A percentile compares a stretch with the other conserved stretches of the same genome.
Evolutionary conservation across 2,113 vertebrate species (phyloP).

Genomic region (Scolopax mira): DNA sequence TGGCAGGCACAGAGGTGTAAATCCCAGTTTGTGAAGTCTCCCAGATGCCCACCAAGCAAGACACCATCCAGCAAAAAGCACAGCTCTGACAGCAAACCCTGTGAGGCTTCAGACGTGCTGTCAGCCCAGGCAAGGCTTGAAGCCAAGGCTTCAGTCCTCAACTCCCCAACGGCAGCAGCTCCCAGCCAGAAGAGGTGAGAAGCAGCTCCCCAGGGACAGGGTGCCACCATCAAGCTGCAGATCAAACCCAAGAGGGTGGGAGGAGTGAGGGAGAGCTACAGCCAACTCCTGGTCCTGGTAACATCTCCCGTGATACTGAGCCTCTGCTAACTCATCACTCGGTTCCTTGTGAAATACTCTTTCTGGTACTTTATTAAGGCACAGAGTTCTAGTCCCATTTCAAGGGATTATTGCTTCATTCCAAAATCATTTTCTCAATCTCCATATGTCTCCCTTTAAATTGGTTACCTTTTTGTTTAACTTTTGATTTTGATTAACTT

Average conservation of each 20-base stretch:
- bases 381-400: neutral
- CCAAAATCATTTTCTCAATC: neutral
- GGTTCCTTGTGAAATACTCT: neutral
- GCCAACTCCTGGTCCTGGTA: neutral
- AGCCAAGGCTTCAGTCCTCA: neutral
- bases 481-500: neutral
- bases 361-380: neutral
- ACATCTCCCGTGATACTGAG: rapidly evolving
- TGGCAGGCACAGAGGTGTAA: neutral
- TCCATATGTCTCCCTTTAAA: neutral
- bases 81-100: neutral
- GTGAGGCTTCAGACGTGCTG: rapidly evolving
- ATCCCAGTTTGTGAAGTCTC: neutral
- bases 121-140: neutral
- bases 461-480: neutral
- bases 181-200: neutral
- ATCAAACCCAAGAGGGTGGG: rapidly evolving
- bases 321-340: neutral
- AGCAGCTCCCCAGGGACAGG: neutral
- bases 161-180: neutral
- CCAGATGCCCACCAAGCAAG: neutral
- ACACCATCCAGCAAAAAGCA: rapidly evolving
- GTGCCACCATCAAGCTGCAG: neutral
- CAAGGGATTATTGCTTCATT: neutral
- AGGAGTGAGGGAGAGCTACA: rapidly evolving